Base-by-base conservation (phyloP, 2,113 vertebrate species). In the Sebastes fasciatus region DNA sequence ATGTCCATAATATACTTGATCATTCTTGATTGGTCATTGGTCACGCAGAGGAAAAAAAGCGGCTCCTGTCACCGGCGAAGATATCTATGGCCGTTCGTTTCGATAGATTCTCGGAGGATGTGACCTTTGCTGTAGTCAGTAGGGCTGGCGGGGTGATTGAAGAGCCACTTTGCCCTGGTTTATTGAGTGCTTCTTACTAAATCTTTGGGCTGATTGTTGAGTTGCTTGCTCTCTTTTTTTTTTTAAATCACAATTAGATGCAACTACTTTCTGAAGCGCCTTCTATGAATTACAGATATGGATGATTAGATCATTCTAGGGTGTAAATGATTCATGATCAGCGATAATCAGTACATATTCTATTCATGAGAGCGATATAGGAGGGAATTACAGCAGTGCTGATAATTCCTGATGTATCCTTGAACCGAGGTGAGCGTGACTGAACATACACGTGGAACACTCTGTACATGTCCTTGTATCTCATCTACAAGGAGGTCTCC, bases 21-120 rank as follows among this genome's bases (percentile, higher is more conserved):
- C 87, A 77, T 87, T 92, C 90, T 91, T 94, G 90, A 89, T 93
- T 92, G 93, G 85, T 93, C 88, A 92, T 43, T 88, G 90, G 82
- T 84, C 65, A 70, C 58, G n/a, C 71, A 67, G 51, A 58, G 48
- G 48, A n/a, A 90, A 81, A 88, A 90, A 89, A 90, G 66, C 79
- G 45, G 48, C 58, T 81, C 69, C 90, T 84, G 89, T 90, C 84
- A 84, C 78, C 14, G 26, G 61, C 40, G 40, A 65, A 85, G 89
- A 93, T 91, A 89, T 88, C 87, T 82, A 71, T 74, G 75, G 63
- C 45, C 23, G 10, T 70, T 80, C 40, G 52, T 83, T 88, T 84
- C 66, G 9, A 89, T 74, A 69, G 58, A 85, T 82, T 68, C 88
- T 91, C 86, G 23, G 51, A 82, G 80, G 86, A 86, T 52, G 66